Conservation (phyloP, 2,113 vertebrate genomes). For the Picathartes gymnocephalus region DNA sequence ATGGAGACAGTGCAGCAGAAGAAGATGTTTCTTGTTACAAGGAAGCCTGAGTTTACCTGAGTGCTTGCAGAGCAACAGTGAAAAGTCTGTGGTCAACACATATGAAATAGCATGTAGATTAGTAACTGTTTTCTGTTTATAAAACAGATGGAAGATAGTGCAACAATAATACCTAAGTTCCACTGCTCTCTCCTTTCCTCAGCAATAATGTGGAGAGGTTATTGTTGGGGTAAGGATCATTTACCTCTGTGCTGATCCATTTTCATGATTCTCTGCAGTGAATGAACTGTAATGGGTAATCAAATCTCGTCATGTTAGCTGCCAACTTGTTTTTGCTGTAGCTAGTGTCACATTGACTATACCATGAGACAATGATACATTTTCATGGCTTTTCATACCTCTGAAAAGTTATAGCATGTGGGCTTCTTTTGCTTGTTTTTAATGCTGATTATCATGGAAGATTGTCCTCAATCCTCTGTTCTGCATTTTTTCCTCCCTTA, state of each 20-base stretch:
- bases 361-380: not conserved
- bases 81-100: not conserved
- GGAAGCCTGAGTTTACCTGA: not conserved
- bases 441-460: not conserved
- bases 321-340: not conserved
- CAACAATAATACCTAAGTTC: not conserved
- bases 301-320: not conserved
- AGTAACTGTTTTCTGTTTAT: not conserved
- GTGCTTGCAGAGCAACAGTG: not conserved
- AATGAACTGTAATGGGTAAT: not conserved
- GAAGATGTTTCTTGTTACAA: not conserved
- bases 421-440: not conserved
- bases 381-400: not conserved
- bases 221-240: not conserved
- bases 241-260: not conserved
- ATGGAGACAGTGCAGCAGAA: not conserved
- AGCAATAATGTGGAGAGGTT: not conserved
- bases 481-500: not conserved
- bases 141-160: not conserved
- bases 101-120: not conserved
- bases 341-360: not conserved
- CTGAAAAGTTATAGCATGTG: not conserved
- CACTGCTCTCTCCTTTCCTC: not conserved
- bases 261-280: not conserved
- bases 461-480: not conserved